Evolutionary conservation across 1,140 invertebrate species (phyloP).

Genomic region (Scaptodrosophila lebanonensis): DNA sequence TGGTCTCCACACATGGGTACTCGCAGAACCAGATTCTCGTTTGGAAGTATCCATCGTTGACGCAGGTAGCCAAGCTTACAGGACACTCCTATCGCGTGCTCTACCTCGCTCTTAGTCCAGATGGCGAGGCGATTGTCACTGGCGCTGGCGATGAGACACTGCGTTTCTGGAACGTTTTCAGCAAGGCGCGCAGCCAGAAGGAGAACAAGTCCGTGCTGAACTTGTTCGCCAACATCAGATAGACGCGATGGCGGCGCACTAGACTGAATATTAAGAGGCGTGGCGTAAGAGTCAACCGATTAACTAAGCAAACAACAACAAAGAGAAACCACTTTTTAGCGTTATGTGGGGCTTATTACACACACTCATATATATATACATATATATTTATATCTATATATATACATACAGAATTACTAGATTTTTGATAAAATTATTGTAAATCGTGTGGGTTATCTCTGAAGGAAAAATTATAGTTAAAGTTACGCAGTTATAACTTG

Average conservation of each 20-base stretch:
- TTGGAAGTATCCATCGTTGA: constrained; percentile 99
- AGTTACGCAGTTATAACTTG: no score
- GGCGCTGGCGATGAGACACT: constrained; percentile 99
- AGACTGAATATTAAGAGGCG: constrained; percentile 65
- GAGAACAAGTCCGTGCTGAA: constrained; percentile 98
- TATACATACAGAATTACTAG: no score
- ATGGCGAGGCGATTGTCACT: constrained; percentile 99
- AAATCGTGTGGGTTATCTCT: no score
- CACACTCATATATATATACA: no score
- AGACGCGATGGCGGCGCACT: constrained; percentile 25
- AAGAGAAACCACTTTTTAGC: no score
- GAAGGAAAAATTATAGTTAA: no score
- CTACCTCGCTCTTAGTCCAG: constrained; percentile 98
- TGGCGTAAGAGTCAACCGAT: constrained; percentile 58
- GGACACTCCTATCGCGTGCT: constrained; percentile 98
- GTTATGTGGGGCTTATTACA: no score
- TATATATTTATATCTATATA: no score
- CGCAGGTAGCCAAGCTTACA: constrained; percentile 96
- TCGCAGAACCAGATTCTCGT: constrained; percentile 99
- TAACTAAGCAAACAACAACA: no score
- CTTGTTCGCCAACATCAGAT: constrained; percentile 86
- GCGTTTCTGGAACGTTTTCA: constrained; percentile 99
- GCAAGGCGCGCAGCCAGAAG: constrained; percentile 96
- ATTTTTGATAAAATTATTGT: no score
- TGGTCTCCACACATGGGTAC: constrained; percentile 99